phyloP scores from a whole-genome alignment of 1,140 invertebrate species.

The Heterodera carotae region DNA sequence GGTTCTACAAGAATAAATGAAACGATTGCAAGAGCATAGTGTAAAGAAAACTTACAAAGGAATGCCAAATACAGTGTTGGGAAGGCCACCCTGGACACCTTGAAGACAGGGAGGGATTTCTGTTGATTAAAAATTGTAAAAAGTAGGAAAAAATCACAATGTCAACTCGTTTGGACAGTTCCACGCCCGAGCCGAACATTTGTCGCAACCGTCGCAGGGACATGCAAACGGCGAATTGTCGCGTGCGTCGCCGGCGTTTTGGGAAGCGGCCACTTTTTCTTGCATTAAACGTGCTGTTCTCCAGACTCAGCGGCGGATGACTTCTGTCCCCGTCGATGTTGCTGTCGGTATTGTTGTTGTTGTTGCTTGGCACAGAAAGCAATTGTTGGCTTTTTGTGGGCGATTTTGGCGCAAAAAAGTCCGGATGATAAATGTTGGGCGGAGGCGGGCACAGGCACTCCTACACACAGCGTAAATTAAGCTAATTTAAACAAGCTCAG shows the following conservation, averaged over 20 bases:
- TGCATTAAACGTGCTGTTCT: conserved; percentile 36
- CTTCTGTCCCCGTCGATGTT: background rate
- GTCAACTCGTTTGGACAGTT: conserved; percentile 59
- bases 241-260: conserved; percentile 34
- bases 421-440: conserved; percentile 30
- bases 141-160: conserved; percentile 50
- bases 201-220: conserved; percentile 26
- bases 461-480: conserved; percentile 31
- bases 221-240: conserved; percentile 26
- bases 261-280: conserved; percentile 9
- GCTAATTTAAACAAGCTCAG: too few relatives aligned
- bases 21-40: too few relatives aligned
- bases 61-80: conserved; percentile 25
- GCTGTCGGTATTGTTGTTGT: conserved; percentile 32
- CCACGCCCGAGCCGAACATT: conserved; percentile 48
- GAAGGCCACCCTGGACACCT: conserved; percentile 11
- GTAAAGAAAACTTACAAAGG: background rate
- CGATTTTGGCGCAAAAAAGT: conserved; percentile 34
- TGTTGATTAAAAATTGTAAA: too few relatives aligned
- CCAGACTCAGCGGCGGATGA: conserved; percentile 23
- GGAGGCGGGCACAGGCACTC: conserved; percentile 58
- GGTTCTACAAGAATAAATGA: too few relatives aligned
- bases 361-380: conserved; percentile 13
- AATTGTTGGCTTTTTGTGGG: conserved; percentile 1
- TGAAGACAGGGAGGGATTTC: too few relatives aligned